Base-by-base conservation (phyloP, 2,113 vertebrate species). In the Eonycteris spelaea region DNA sequence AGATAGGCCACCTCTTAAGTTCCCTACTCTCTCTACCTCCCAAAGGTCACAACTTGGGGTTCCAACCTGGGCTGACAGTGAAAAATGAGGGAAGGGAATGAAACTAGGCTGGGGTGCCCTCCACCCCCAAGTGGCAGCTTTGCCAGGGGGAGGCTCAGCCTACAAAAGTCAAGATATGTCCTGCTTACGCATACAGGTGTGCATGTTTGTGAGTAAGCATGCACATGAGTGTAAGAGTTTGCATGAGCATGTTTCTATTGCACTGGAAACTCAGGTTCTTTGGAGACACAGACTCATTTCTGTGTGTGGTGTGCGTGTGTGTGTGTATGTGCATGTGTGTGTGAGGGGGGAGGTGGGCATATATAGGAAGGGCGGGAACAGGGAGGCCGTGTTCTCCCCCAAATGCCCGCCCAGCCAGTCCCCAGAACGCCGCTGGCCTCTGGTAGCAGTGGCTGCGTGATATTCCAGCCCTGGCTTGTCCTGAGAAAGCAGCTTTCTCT, bases 401-500 rank as follows among this genome's bases (percentile, higher is more conserved):
- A 40, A 77, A 28, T 59, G 65, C 12, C 92, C 22, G 38, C 48
- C 59, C 74, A 40, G 35, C 33, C 22, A 22, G 86, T 53, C 73
- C 55, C 68, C 79, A 86, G 0, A 84, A 43, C 0, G 4, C 19
- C 2, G 6, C 35, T 14, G 67, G 57, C 53, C 38, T n/a, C 74
- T 33, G n/a, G 90, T 5, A 63, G 61, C 45, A 19, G 51, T 0
- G 7, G 2, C 59, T 28, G 8, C 74, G 22, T 33, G 43, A 53
- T 35, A 63, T 35, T 75, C 51, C 30, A 87, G 86, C 70, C 51
- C 65, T 7, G 5, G 40, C 53, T 63, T 92, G 74, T 95, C 11
- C 65, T 51, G 26, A 94, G 90, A 45, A 68, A 63, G 51, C 28
- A 74, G 18, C 57, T 91, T 77, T 89, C 79, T 86, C 86, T 95